Conservation (phyloP, 2,797 vertebrate genomes). For the Hapalemur alaotrensis region DNA sequence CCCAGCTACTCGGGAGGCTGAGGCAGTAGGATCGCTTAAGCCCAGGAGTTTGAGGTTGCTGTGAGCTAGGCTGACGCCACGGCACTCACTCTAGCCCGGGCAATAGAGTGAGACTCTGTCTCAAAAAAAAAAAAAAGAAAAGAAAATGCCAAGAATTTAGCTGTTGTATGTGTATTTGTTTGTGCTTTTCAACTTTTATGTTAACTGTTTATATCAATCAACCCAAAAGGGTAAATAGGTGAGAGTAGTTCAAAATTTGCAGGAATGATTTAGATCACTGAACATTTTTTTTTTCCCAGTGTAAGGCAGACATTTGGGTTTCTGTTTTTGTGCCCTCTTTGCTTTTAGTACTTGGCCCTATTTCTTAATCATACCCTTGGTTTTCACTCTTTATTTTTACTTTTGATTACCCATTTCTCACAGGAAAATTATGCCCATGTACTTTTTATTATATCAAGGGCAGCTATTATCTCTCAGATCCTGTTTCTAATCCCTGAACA, state of each 20-base stretch:
- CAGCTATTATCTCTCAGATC: constrained; percentile 72
- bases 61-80: background rate
- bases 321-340: constrained; percentile 52
- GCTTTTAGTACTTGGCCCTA: constrained; percentile 46
- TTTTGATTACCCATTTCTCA: constrained; percentile 72
- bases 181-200: background rate
- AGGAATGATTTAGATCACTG: background rate
- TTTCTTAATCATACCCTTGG: constrained; percentile 52
- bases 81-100: background rate
- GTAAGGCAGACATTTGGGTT: constrained; percentile 34
- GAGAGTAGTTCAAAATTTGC: background rate
- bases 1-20: background rate
- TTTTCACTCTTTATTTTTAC: constrained; percentile 62
- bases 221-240: background rate
- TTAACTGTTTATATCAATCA: background rate
- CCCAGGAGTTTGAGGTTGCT: background rate
- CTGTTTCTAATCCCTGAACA: constrained; percentile 70
- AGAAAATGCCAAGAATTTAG: background rate
- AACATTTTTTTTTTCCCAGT: background rate
- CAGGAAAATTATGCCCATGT: constrained; percentile 69
- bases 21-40: background rate
- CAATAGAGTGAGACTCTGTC: background rate
- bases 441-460: constrained; percentile 68
- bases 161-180: background rate
- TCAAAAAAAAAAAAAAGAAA: background rate